phyloP scores from a whole-genome alignment of 2,797 vertebrate genomes.

The Falco peregrinus region DNA sequence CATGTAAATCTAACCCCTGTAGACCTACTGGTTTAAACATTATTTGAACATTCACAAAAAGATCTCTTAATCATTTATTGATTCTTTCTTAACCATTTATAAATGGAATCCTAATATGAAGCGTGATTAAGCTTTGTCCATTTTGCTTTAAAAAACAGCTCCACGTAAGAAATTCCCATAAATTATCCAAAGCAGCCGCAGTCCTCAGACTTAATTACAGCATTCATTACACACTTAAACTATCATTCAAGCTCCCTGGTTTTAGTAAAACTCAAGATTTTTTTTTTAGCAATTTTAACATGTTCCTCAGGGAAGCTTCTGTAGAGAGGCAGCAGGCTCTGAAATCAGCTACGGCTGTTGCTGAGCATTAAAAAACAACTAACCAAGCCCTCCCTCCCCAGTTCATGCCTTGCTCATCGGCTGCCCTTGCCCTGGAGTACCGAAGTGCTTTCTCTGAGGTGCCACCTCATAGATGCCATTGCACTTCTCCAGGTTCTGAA shows the following conservation, averaged over 20 bases:
- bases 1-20: not conserved
- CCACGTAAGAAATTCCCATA: not conserved
- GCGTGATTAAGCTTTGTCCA: not conserved
- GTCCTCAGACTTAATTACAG: not conserved
- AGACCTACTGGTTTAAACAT: not conserved
- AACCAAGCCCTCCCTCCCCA: not conserved
- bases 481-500: not conserved
- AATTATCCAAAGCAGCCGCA: conserved; percentile 15
- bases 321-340: not conserved
- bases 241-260: not conserved
- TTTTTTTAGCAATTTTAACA: not conserved
- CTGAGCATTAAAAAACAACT: not conserved
- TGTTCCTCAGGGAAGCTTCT: not conserved
- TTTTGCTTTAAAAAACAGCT: not conserved
- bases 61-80: not conserved
- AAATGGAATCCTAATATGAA: not conserved
- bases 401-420: not conserved
- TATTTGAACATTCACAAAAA: not conserved
- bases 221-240: not conserved
- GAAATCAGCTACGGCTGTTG: not conserved
- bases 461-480: not conserved
- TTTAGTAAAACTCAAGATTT: not conserved
- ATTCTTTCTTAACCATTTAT: not conserved
- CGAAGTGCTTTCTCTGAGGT: not conserved
- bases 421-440: rapidly evolving